These are phyloP conservation scores for Cataglyphis altisquamis DNA, from an alignment of 2,888 invertebrate genomes.

Conservation along the genomic window DNA sequence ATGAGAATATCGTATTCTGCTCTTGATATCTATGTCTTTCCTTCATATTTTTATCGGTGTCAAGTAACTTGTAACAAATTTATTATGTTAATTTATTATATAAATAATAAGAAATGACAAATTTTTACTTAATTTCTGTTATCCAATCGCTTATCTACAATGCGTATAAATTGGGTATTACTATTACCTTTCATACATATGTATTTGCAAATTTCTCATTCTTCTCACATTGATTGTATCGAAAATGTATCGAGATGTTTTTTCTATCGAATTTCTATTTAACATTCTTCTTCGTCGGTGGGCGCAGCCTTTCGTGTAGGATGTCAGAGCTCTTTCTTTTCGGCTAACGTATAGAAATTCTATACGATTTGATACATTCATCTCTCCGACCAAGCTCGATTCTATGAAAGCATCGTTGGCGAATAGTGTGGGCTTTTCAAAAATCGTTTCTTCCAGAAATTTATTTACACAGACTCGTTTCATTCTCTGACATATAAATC, in stretches of 20 bases:
- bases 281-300: slow-evolving; percentile 10
- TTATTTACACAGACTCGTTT: slow-evolving; percentile 56
- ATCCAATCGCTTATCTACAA: neutral
- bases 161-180: neutral
- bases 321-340: slow-evolving; percentile 48
- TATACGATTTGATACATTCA: slow-evolving; percentile 45
- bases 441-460: slow-evolving; percentile 50
- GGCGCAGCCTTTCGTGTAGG: neutral
- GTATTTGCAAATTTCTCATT: neutral
- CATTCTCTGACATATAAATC: slow-evolving; percentile 46
- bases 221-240: neutral
- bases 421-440: slow-evolving; percentile 38
- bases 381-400: slow-evolving; percentile 54
- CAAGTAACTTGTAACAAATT: neutral
- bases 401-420: slow-evolving; percentile 50
- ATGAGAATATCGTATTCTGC: neutral
- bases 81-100: neutral
- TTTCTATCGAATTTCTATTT: slow-evolving; percentile 29
- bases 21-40: neutral
- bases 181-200: neutral
- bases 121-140: neutral
- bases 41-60: neutral
- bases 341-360: slow-evolving; percentile 47
- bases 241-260: slow-evolving; percentile 12
- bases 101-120: neutral